Percentiles rank a stretch among this genome's conserved stretches.
Evolutionary conservation across 1,140 invertebrate species (phyloP).

Genomic region (Tetranychus cinnabarinus): DNA sequence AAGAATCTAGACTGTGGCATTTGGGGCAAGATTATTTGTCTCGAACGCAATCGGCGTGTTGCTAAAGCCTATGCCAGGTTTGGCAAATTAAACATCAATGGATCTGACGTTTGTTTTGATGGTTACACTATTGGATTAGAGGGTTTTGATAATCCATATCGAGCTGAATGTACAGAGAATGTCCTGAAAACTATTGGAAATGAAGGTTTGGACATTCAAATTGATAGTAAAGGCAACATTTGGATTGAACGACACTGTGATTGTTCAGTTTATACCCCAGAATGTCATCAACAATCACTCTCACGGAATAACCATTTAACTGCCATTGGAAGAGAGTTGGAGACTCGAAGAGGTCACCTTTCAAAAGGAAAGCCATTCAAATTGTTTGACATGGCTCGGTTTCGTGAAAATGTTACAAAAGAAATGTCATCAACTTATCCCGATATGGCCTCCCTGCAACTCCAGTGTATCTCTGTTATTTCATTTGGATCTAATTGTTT

Average conservation of each 20-base stretch:
- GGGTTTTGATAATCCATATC: conserved; percentile 79
- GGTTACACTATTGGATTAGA: conserved; percentile 50
- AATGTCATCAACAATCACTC: conserved; percentile 41
- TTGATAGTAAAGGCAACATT: conserved; percentile 84
- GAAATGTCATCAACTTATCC: conserved; percentile 49
- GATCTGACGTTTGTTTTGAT: conserved; percentile 84
- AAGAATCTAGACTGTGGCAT: conserved; percentile 88
- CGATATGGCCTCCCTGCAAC: conserved; percentile 59
- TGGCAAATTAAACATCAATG: conserved; percentile 76
- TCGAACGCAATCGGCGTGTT: conserved; percentile 70
- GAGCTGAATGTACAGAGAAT: conserved; percentile 71
- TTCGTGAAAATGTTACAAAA: conserved; percentile 59
- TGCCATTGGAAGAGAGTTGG: conserved; percentile 58
- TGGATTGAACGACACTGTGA: conserved; percentile 73
- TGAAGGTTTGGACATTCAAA: conserved; percentile 51
- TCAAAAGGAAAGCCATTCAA: conserved; percentile 78
- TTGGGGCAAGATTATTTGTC: conserved; percentile 87
- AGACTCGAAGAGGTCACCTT: conserved; percentile 42
- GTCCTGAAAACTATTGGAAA: conserved; percentile 59
- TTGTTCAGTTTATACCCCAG: conserved; percentile 37
- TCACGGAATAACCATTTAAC: background rate
- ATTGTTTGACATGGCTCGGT: conserved; percentile 87
- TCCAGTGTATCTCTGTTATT: conserved; percentile 65
- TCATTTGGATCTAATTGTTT: conserved; percentile 51
- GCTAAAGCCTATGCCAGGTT: conserved; percentile 83